Evolutionary conservation across 2,113 vertebrate genomes (phyloP).

Genomic region (Limanda limanda): DNA sequence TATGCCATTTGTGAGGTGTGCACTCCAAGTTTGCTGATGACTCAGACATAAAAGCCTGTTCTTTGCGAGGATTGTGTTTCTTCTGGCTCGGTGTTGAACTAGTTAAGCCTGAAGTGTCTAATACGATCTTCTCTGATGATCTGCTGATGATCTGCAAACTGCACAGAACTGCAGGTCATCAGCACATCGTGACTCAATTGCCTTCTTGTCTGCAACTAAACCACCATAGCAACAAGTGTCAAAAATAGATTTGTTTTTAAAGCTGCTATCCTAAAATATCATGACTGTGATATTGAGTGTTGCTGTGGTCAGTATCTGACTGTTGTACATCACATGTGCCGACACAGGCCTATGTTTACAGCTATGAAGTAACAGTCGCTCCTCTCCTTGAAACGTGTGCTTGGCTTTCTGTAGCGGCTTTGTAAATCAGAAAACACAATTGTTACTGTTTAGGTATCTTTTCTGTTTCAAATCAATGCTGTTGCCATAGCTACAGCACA

Average conservation of each 20-base stretch:
- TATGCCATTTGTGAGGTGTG: not conserved
- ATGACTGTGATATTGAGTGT: not conserved
- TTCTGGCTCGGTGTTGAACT: slow-evolving; percentile 7
- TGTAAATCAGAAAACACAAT: too few species aligned
- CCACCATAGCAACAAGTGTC: not conserved
- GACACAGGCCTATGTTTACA: too few species aligned
- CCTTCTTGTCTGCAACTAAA: slow-evolving; percentile 1
- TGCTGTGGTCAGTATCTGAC: too few species aligned
- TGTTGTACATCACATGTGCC: too few species aligned
- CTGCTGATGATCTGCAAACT: not conserved
- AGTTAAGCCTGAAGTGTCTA: slow-evolving; percentile 28
- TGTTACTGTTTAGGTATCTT: too few species aligned
- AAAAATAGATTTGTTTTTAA: not conserved
- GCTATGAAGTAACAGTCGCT: too few species aligned
- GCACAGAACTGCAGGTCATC: not conserved
- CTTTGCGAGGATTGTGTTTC: slow-evolving; percentile 36
- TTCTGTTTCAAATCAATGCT: too few species aligned
- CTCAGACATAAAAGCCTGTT: slow-evolving; percentile 27
- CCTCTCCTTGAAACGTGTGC: too few species aligned
- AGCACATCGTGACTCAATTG: slow-evolving; percentile 1
- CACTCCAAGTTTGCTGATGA: slow-evolving; percentile 15
- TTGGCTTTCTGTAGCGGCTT: too few species aligned
- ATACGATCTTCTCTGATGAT: slow-evolving; percentile 1
- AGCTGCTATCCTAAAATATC: not conserved
- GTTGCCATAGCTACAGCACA: too few species aligned